Evolutionary conservation across 2,888 invertebrate species (phyloP).

Genomic region (Cecidostiba fungosa): DNA sequence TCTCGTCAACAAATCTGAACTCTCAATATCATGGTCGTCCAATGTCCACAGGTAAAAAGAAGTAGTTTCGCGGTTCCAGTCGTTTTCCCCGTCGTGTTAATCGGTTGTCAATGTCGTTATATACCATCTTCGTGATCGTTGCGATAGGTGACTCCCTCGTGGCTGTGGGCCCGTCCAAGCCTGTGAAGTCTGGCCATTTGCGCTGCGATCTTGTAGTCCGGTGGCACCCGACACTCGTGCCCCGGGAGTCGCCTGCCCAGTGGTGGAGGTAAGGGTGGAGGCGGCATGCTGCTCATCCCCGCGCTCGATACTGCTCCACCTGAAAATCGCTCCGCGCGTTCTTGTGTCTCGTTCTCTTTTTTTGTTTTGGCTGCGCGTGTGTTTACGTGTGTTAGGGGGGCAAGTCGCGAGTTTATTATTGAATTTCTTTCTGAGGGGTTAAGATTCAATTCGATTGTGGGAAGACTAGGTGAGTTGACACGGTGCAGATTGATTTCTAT

Average conservation of each 20-base stretch:
- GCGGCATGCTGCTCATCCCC: slow-evolving; percentile 72
- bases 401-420: neutral
- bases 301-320: slow-evolving; percentile 74
- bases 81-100: slow-evolving; percentile 31
- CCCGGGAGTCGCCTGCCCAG: slow-evolving; percentile 62
- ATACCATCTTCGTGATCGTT: slow-evolving; percentile 86
- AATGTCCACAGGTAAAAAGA: neutral
- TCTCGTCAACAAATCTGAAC: neutral
- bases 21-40: neutral
- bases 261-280: slow-evolving; percentile 73
- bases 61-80: neutral
- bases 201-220: slow-evolving; percentile 92
- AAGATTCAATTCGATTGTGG: neutral
- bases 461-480: neutral
- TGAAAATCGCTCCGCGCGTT: slow-evolving; percentile 75
- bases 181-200: slow-evolving; percentile 92
- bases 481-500: neutral
- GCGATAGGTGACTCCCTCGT: slow-evolving; percentile 91
- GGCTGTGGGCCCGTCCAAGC: slow-evolving; percentile 91
- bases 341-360: slow-evolving; percentile 31
- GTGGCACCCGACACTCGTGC: slow-evolving; percentile 80
- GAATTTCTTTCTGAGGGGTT: neutral
- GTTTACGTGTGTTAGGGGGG: neutral
- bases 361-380: neutral
- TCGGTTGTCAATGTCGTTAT: slow-evolving; percentile 63